Conservation (phyloP, 2,797 vertebrate genomes). For the Spinus pinus region DNA sequence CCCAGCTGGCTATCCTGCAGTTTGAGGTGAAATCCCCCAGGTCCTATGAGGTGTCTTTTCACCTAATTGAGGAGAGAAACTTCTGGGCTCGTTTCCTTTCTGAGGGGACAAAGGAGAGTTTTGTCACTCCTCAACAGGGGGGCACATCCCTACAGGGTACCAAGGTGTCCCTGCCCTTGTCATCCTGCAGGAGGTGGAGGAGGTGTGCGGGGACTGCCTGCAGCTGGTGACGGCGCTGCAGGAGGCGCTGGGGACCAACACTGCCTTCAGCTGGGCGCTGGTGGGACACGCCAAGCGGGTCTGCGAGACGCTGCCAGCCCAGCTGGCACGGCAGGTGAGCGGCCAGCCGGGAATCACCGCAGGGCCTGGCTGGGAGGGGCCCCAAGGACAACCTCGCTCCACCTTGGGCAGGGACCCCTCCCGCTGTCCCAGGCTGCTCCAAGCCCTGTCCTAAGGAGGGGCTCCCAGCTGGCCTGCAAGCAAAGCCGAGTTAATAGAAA, state of each 20-base stretch:
- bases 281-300: conserved; percentile 65
- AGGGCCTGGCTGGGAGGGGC: background rate
- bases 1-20: too few relatives aligned
- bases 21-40: too few relatives aligned
- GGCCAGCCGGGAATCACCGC: background rate
- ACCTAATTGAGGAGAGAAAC: too few relatives aligned
- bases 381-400: background rate
- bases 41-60: too few relatives aligned
- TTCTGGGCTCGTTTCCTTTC: too few relatives aligned
- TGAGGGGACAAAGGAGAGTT: too few relatives aligned
- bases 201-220: conserved; percentile 83
- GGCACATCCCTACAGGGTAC: too few relatives aligned
- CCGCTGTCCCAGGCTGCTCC: fast-evolving
- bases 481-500: too few relatives aligned
- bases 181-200: conserved; percentile 41
- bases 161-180: fast-evolving
- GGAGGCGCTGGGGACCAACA: conserved; percentile 70
- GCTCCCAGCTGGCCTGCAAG: too few relatives aligned
- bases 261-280: conserved; percentile 72
- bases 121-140: too few relatives aligned
- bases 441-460: too few relatives aligned
- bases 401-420: background rate
- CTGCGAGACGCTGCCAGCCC: conserved; percentile 81
- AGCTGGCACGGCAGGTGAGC: conserved; percentile 48
- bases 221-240: conserved; percentile 81